phyloP scores from a whole-genome alignment of 2,888 invertebrate species.

The Nemoura dubitans region DNA sequence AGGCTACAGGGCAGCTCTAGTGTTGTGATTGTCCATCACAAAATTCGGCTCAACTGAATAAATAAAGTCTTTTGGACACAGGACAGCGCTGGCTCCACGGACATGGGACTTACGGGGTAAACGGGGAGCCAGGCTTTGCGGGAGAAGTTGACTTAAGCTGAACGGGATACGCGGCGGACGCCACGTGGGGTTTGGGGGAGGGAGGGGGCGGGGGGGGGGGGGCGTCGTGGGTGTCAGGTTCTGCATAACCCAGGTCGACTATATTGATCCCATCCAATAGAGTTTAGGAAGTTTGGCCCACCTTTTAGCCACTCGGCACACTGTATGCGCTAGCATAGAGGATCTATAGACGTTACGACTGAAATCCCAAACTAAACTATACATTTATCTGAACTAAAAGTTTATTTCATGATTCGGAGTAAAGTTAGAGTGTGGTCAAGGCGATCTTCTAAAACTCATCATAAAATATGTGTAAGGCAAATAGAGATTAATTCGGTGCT shows the following conservation, averaged over 20 bases:
- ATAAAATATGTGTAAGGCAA: not conserved
- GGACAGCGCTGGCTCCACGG: not conserved
- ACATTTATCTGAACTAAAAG: not conserved
- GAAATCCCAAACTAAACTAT: not conserved
- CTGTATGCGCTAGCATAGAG: not conserved
- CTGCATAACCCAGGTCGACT: slow-evolving; percentile 38
- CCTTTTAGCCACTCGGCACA: slow-evolving; percentile 19
- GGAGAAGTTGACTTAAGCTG: slow-evolving; percentile 29
- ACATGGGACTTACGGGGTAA: not conserved
- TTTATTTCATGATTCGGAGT: not conserved
- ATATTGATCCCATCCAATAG: slow-evolving; percentile 35
- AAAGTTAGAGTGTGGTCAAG: slow-evolving; percentile 21
- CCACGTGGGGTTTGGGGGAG: not conserved
- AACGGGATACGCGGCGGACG: not conserved
- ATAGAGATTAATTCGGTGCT: slow-evolving; percentile 27
- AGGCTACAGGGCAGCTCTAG: not conserved
- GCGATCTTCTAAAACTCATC: not conserved
- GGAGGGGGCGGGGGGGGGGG: not conserved
- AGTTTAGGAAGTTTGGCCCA: slow-evolving; percentile 33
- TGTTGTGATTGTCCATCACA: slow-evolving; percentile 12
- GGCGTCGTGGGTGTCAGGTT: slow-evolving; percentile 7
- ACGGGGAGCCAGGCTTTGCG: not conserved
- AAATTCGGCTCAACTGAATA: not conserved
- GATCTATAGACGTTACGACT: not conserved
- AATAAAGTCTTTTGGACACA: slow-evolving; percentile 4